phyloP scores from a whole-genome alignment of 2,888 invertebrate species.

The Mimachlamys varia region DNA sequence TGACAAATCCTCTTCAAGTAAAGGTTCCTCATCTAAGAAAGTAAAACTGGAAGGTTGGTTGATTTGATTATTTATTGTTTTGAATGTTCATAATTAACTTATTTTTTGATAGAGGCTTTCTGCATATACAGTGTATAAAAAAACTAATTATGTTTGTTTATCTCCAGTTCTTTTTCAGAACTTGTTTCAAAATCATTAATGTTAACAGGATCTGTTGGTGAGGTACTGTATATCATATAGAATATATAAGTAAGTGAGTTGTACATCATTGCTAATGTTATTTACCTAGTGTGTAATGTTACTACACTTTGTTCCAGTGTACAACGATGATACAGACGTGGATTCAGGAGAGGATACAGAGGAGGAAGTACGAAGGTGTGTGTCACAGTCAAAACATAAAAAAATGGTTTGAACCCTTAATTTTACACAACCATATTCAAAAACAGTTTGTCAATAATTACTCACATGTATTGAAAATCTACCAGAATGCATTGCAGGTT shows the following conservation, averaged over 20 bases:
- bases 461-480: too few species aligned
- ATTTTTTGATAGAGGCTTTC: too few species aligned
- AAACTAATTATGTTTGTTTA: too few species aligned
- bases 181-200: too few species aligned
- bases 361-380: constrained; percentile 85
- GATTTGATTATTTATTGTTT: too few species aligned
- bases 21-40: constrained; percentile 36
- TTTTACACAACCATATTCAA: too few species aligned
- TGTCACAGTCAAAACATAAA: not conserved
- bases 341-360: constrained; percentile 84
- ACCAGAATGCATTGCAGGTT: too few species aligned
- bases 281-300: not conserved
- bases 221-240: not conserved
- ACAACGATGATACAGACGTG: constrained; percentile 46
- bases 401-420: too few species aligned
- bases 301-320: constrained; percentile 20
- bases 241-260: not conserved
- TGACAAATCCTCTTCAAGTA: constrained; percentile 47
- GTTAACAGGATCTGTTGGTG: too few species aligned
- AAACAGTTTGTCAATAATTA: too few species aligned
- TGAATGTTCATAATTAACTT: not conserved
- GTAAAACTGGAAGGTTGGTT: not conserved
- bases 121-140: too few species aligned
- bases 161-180: too few species aligned
- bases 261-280: not conserved